phyloP scores from a whole-genome alignment of 2,888 invertebrate species.

The Steinernema scapterisci region DNA sequence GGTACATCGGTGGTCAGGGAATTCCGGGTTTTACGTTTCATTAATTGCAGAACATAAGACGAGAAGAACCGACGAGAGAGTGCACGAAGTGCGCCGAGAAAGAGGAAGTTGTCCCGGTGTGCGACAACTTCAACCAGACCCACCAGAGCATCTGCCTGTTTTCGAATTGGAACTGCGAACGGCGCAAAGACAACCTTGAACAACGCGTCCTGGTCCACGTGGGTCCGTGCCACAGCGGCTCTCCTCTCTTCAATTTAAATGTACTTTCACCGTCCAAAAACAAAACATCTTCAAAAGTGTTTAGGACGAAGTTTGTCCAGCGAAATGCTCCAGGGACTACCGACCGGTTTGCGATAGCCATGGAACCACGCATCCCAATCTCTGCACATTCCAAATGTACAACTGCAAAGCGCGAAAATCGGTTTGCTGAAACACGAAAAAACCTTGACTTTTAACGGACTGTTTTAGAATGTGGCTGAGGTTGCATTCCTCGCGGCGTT shows the following conservation, averaged over 20 bases:
- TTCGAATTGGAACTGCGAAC: constrained; percentile 59
- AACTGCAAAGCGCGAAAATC: constrained; percentile 51
- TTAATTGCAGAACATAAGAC: background rate
- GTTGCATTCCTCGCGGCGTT: constrained; percentile 40
- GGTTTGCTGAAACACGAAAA: constrained; percentile 39
- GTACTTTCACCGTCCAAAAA: no score
- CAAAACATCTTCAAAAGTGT: no score
- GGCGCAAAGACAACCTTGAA: constrained; percentile 42
- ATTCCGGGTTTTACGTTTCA: constrained; percentile 1
- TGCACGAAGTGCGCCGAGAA: constrained; percentile 36
- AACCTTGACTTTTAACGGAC: constrained; percentile 38
- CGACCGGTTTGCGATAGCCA: constrained; percentile 61
- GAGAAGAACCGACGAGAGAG: constrained; percentile 16
- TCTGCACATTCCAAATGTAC: constrained; percentile 62
- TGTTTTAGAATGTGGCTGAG: constrained; percentile 38
- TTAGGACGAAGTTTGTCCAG: constrained; percentile 49
- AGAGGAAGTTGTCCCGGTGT: constrained; percentile 41
- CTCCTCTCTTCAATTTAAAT: constrained; percentile 49
- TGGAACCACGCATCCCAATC: constrained; percentile 58
- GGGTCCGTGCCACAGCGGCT: constrained; percentile 52
- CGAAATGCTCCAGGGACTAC: constrained; percentile 47
- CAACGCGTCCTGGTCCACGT: constrained; percentile 59
- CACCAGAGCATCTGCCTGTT: constrained; percentile 54
- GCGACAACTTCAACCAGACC: constrained; percentile 55
- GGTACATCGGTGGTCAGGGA: background rate